Conservation (phyloP, 2,888 invertebrate species). For the Euphydryas editha region DNA sequence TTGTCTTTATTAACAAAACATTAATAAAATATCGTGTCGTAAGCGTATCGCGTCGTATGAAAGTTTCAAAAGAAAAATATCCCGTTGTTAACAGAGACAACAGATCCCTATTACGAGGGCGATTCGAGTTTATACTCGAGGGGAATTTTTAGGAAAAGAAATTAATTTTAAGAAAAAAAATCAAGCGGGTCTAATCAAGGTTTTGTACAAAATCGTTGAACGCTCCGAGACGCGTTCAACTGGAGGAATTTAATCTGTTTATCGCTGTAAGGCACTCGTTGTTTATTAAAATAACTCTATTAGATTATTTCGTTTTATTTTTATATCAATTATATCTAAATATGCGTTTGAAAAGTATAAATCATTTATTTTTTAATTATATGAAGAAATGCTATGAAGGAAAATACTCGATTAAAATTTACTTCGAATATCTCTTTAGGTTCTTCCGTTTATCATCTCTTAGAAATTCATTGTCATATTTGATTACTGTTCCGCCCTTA, state of each 20-base stretch:
- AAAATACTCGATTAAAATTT: too few relatives aligned
- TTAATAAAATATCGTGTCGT: slow-evolving; percentile 4
- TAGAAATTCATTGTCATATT: too few relatives aligned
- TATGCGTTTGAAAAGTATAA: too few relatives aligned
- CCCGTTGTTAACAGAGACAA: slow-evolving; percentile 45
- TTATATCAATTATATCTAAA: not conserved
- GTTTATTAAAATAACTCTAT: slow-evolving; percentile 12
- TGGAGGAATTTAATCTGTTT: slow-evolving; percentile 38
- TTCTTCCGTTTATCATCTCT: too few relatives aligned
- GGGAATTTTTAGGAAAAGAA: slow-evolving; percentile 39
- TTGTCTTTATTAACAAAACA: not conserved
- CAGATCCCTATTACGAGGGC: slow-evolving; percentile 44
- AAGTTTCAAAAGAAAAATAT: slow-evolving; percentile 29
- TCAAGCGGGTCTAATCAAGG: slow-evolving; percentile 38
- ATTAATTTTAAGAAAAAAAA: slow-evolving; percentile 40
- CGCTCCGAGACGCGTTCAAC: slow-evolving; percentile 24
- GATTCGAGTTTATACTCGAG: slow-evolving; percentile 42
- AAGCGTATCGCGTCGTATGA: slow-evolving; percentile 24
- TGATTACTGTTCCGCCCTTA: too few relatives aligned
- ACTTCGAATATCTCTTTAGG: too few relatives aligned
- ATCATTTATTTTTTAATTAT: too few relatives aligned
- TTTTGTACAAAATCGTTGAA: slow-evolving; percentile 32
- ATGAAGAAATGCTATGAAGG: too few relatives aligned
- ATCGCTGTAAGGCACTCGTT: slow-evolving; percentile 17
- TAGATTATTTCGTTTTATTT: slow-evolving; percentile 17